These are phyloP conservation scores for Anabacerthia variegaticeps DNA, from an alignment of 2,797 vertebrate species.

Conservation along the genomic window DNA sequence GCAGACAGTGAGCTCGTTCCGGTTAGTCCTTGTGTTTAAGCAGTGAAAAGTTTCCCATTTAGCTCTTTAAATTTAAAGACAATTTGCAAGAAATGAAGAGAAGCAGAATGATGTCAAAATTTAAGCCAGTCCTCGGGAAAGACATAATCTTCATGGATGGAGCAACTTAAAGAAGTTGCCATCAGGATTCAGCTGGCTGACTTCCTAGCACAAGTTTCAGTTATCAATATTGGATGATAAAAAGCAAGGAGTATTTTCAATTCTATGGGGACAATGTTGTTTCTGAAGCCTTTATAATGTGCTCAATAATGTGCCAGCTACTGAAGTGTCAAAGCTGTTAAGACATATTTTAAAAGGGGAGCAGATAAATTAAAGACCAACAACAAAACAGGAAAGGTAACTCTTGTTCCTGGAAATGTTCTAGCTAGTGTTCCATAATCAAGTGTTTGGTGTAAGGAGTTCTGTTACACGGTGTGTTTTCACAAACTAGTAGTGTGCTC, in stretches of 20 bases:
- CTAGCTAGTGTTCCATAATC: neutral
- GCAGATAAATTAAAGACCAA: neutral
- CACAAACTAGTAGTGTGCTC: neutral
- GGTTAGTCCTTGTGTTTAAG: neutral
- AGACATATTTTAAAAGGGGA: neutral
- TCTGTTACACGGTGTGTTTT: neutral
- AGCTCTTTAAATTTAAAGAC: neutral
- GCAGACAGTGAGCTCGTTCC: neutral
- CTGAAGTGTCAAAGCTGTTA: neutral
- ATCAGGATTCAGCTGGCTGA: neutral
- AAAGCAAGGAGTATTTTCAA: neutral
- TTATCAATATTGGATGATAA: neutral
- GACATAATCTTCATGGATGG: neutral
- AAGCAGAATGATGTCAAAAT: neutral
- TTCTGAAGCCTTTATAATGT: neutral
- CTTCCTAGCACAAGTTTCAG: neutral
- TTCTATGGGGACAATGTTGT: neutral
- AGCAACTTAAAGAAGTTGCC: neutral
- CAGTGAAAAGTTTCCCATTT: neutral
- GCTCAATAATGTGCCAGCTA: neutral
- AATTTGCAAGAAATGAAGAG: neutral
- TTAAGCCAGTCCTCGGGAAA: neutral
- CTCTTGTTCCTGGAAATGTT: neutral
- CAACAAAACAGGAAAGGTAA: neutral
- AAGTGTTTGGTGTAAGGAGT: neutral